Evolutionary conservation across 2,113 vertebrate genomes (phyloP).

Genomic region (Macrotus californicus): DNA sequence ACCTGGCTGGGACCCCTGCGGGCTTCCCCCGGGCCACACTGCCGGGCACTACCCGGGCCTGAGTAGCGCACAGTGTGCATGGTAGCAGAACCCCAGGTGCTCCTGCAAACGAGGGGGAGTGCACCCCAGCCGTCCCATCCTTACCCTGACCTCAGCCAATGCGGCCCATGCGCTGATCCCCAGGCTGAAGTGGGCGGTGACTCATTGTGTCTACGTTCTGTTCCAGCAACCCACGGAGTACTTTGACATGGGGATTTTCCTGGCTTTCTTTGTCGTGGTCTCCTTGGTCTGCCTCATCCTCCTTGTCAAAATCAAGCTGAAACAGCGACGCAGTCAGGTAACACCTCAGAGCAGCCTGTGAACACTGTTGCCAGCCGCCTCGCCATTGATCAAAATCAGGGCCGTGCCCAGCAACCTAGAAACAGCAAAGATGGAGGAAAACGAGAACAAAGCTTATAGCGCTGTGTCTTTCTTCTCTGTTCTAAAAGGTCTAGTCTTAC

Average conservation of each 20-base stretch:
- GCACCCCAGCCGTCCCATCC: background rate
- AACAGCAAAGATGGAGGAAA: background rate
- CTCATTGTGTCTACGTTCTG: constrained; percentile 32
- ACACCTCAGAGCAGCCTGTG: background rate
- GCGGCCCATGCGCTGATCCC: background rate
- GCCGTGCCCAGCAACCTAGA: background rate
- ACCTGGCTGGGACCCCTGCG: background rate
- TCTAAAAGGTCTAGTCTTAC: background rate
- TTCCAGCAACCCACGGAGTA: constrained; percentile 96
- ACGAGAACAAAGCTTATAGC: background rate
- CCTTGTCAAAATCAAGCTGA: constrained; percentile 99
- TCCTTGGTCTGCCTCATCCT: constrained; percentile 97
- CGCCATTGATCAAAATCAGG: background rate
- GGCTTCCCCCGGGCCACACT: background rate
- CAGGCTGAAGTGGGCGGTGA: background rate
- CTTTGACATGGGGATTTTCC: constrained; percentile 99
- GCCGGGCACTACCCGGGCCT: background rate
- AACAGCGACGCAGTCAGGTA: constrained; percentile 97
- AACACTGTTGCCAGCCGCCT: accelerated
- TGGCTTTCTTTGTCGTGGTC: constrained; percentile 98
- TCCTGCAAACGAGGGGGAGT: background rate
- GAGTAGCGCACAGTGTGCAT: background rate
- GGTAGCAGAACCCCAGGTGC: background rate
- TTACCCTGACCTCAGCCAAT: accelerated
- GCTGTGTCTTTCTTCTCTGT: background rate